phyloP scores from a whole-genome alignment of 64 coral and sea anemone genomes.

The Astreopora myriophthalma region DNA sequence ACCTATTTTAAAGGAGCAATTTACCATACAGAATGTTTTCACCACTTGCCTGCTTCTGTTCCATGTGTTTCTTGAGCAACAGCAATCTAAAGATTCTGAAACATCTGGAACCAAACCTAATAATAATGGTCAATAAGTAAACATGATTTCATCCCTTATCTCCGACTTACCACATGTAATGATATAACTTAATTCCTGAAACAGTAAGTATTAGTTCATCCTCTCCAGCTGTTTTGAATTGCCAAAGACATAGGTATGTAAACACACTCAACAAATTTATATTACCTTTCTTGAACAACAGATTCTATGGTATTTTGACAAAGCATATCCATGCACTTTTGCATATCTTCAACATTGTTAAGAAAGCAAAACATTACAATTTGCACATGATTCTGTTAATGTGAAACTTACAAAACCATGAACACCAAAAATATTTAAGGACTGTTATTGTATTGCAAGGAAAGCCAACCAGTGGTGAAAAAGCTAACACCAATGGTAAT shows the following conservation, averaged over 20 bases:
- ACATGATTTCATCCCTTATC: neutral
- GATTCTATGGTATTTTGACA: slow-evolving; percentile 84
- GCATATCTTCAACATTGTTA: slow-evolving; percentile 74
- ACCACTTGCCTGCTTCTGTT: slow-evolving; percentile 86
- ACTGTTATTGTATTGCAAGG: too few species aligned
- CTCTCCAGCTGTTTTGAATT: too few species aligned
- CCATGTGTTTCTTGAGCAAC: slow-evolving; percentile 85
- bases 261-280: too few species aligned
- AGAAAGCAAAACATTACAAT: neutral
- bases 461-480: too few species aligned
- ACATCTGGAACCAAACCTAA: slow-evolving; percentile 93
- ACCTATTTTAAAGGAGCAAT: too few species aligned
- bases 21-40: neutral
- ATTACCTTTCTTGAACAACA: slow-evolving; percentile 93
- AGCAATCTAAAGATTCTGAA: slow-evolving; percentile 94
- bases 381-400: too few species aligned
- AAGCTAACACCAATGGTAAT: too few species aligned
- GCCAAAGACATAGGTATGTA: too few species aligned
- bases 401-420: neutral
- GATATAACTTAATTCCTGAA: too few species aligned
- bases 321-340: slow-evolving; percentile 76
- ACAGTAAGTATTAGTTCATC: too few species aligned
- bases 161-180: too few species aligned
- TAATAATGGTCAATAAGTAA: neutral
- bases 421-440: too few species aligned